Evolutionary conservation across 2,888 invertebrate species (phyloP), one percentile per base, ranked within the genome.

Genomic region (Diplazon laetatorius): DNA sequence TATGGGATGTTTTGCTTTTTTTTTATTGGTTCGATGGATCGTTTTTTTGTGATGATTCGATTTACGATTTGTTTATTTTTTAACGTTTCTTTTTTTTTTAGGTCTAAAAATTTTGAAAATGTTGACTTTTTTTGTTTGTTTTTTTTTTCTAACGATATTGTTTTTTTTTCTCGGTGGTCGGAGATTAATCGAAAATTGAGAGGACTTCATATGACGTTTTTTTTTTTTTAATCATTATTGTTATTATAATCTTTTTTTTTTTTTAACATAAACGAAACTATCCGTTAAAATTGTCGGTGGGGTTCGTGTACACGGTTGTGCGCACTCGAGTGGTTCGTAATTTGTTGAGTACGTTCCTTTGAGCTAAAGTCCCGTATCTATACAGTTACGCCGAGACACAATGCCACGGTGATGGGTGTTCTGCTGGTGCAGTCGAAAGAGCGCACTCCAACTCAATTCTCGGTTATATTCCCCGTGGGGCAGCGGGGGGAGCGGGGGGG

Each of bases 251-350:
- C 4, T 30, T 30, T 2, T 5, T 30, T 30, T 5, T 6, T 30
- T 6, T 30, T 30, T 30, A 30, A n/a, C n/a, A n/a, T n/a, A 8
- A 10, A 35, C 39, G 12, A 18, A 39, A 89, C 88, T 88, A 88
- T 88, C 88, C 87, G 84, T 88, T 86, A 88, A 89, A 88, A 88
- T 86, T 87, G 87, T 88, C 84, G 81, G 65, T 72, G n/a, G n/a
- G n/a, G n/a, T n/a, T n/a, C n/a, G 65, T 74, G 66, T 71, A 63
- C 50, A 59, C 35, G 63, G 52, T 57, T 80, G n/a, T n/a, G 82
- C 80, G 81, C 82, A 85, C 86, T 86, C 84, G 85, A 87, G 88
- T 87, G 30, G 55, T 86, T 85, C 84, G 86, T 59, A 59, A 76
- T 76, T 66, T 76, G 52, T 76, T 71, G 35, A 52, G n/a, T n/a